phyloP scores from a whole-genome alignment of 2,888 invertebrate genomes.

The Lithosia quadra region DNA sequence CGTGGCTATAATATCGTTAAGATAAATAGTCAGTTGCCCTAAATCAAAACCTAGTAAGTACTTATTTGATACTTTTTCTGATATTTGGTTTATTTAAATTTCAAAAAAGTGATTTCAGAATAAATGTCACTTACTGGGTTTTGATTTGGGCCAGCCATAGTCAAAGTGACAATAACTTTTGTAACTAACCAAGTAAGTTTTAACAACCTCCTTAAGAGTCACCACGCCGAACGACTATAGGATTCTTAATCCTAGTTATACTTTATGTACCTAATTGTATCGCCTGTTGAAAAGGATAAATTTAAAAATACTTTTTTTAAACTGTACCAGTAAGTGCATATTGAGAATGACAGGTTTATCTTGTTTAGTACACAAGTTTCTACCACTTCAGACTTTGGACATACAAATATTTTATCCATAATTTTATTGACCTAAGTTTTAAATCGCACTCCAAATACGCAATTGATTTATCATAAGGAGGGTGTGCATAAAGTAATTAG shows the following conservation, averaged over 20 bases:
- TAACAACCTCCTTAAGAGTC: neutral
- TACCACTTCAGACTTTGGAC: neutral
- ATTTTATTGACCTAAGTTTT: neutral
- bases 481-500: conserved; percentile 39
- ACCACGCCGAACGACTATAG: neutral
- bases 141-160: too few relatives aligned
- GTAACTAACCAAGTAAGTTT: neutral
- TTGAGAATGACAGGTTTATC: too few relatives aligned
- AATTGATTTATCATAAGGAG: neutral
- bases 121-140: too few relatives aligned
- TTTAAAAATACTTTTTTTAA: too few relatives aligned
- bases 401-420: too few relatives aligned
- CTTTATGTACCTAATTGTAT: neutral
- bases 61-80: too few relatives aligned
- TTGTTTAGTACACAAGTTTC: neutral
- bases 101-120: too few relatives aligned
- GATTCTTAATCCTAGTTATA: neutral
- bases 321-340: too few relatives aligned
- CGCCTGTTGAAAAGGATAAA: neutral
- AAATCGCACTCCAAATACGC: conserved; percentile 19
- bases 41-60: too few relatives aligned
- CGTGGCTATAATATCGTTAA: neutral
- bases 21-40: too few relatives aligned
- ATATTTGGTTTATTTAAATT: too few relatives aligned
- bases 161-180: conserved; percentile 10